Base-by-base conservation (phyloP, 2,888 invertebrate species). In the Homarus gammarus region DNA sequence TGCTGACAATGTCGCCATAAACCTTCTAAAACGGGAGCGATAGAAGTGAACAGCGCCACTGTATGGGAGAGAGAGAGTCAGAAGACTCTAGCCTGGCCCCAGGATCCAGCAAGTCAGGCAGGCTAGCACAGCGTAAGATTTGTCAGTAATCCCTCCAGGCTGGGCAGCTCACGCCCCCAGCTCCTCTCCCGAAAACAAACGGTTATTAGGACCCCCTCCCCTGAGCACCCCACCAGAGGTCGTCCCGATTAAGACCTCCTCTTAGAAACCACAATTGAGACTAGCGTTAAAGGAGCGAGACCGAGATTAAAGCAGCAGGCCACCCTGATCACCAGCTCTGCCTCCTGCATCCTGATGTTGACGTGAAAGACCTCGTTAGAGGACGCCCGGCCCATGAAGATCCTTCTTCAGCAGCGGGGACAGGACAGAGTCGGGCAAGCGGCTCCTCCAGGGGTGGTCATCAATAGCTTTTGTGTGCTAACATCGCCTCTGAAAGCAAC, bases 361-460 rank as follows among this genome's bases (percentile, higher is more conserved):
- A 64, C 64, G 27, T 64, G 64, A 64, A 64, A 64, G 64, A 64
- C 64, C 64, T 64, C 64, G 64, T 64, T 64, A 64, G 64, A 64
- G 64, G 64, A 27, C 64, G 64, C 64, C 27, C 27, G 27, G 64
- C 27, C 64, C 64, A 64, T 27, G 27, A 64, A 64, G 64, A 64
- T 64, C 64, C 64, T 64, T n/a, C 64, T 6, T 0, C 27, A 27
- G 64, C 5, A 27, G n/a, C 64, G 0, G 27, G 64, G 64, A n/a
- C n/a, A 10, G 64, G 27, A 27, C 0, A 10, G 5, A 8, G 18
- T 27, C 2, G 64, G 64, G 6, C 64, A n/a, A 12, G 6, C 6
- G 27, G 27, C 12, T 0, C n/a, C 64, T 27, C 27, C 27, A 64
- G n/a, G 64, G 64, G n/a, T 27, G 64, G 64, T 64, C 1, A n/a